Conservation (phyloP, 1,140 invertebrate species). For the Zophobas atratus region DNA sequence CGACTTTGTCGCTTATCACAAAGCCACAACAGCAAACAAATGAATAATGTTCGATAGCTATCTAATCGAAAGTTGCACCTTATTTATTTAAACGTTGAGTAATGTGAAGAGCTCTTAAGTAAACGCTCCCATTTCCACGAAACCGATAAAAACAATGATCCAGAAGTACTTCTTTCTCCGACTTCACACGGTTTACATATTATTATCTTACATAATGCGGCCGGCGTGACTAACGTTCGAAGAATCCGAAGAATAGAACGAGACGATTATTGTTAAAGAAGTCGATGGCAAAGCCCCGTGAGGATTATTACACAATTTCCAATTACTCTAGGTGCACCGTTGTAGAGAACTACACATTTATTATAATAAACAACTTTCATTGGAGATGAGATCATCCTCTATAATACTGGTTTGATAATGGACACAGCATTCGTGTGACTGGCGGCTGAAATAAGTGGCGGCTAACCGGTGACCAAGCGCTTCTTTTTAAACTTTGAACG, state of each 20-base stretch:
- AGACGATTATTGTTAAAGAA: constrained; percentile 11
- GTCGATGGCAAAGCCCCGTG: neutral
- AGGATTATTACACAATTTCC: constrained; percentile 27
- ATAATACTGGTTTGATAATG: constrained; percentile 61
- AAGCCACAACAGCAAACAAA: constrained; percentile 4
- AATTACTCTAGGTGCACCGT: constrained; percentile 4
- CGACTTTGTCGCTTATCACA: constrained; percentile 3
- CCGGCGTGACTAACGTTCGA: constrained; percentile 14
- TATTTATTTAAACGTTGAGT: neutral
- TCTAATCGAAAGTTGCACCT: constrained; percentile 9
- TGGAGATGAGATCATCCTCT: constrained; percentile 62
- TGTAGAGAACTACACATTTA: constrained; percentile 39
- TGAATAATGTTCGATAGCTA: neutral
- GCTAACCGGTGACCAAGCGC: too few species aligned
- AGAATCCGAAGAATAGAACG: constrained; percentile 6
- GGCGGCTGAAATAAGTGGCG: too few species aligned
- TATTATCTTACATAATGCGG: constrained; percentile 25
- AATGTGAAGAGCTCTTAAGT: neutral
- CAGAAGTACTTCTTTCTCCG: constrained; percentile 25
- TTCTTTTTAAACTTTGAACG: too few species aligned
- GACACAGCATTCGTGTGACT: neutral
- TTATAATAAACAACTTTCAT: constrained; percentile 62
- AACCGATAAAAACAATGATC: neutral
- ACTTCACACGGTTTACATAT: constrained; percentile 29
- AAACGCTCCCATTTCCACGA: neutral